Percentiles rank a stretch among this genome's conserved stretches.
Conservation (phyloP, 2,113 vertebrate species). For the Nestor notabilis region DNA sequence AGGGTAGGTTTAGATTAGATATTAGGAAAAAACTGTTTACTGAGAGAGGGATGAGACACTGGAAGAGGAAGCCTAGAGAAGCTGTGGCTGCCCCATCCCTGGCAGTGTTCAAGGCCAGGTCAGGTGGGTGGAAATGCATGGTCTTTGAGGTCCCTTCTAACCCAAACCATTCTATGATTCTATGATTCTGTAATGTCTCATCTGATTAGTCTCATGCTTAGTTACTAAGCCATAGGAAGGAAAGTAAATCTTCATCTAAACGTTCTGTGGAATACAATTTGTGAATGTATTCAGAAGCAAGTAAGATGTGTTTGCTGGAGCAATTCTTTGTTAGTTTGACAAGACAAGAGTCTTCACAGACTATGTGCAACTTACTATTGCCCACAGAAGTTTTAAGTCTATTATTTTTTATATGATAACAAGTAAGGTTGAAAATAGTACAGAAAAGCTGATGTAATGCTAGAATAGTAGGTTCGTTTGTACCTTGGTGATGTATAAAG, state of each 20-base stretch:
- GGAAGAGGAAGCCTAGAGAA: neutral
- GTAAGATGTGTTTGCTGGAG: neutral
- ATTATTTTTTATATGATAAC: neutral
- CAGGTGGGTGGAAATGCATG: neutral
- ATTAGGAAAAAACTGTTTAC: neutral
- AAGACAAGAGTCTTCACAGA: neutral
- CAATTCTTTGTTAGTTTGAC: neutral
- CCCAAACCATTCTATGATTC: neutral
- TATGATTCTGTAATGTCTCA: neutral
- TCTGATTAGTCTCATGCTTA: neutral
- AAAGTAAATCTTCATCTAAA: neutral
- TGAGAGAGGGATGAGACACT: neutral
- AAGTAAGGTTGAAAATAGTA: neutral
- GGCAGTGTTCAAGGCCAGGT: neutral
- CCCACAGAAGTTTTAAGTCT: neutral
- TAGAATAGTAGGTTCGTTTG: neutral
- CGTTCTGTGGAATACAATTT: neutral
- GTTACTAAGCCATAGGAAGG: neutral
- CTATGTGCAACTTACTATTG: neutral
- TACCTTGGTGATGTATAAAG: neutral
- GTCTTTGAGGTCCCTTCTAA: neutral
- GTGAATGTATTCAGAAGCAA: neutral
- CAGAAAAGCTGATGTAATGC: neutral
- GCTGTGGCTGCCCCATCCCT: neutral
- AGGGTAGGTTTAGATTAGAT: neutral